Base-by-base conservation (phyloP, 2,113 vertebrate species). In the Thomomys bottae region DNA sequence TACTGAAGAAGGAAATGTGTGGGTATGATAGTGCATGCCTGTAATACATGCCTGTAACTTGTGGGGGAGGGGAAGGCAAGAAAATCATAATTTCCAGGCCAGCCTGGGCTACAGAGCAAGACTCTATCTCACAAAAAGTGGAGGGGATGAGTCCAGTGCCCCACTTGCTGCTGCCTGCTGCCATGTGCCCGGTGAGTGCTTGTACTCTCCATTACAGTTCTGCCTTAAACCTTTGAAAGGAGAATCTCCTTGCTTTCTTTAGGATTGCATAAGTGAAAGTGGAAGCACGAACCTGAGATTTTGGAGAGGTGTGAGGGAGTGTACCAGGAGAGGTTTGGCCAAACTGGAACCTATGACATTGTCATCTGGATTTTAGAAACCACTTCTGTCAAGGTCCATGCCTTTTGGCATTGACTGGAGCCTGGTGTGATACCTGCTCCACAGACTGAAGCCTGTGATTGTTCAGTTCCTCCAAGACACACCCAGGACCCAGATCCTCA, bases 131-230 rank as follows among this genome's bases (percentile, higher is more conserved):
- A 54, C 49, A 54, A 54, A 17, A 54, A 17, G 49, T 54, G 49
- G 15, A 63, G 68, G 81, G 42, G 49, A 34, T 2, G 28, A 76
- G 83, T 8, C 49, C 54, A 57, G 75, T 73, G 6, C 14, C 12
- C 0, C 1, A 5, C 32, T 91, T 63, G 5, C 28, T 45, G 11
- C 61, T 0, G 8, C 40, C 18, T 36, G 9, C 32, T 54, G 71
- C 34, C 15, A 8, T 7, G 9, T 54, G 15, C 9, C 61, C 40
- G 0, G 0, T 0, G 23, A 70, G 2, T 15, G 12, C 1, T 30
- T 49, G 18, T 15, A 20, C 0, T 30, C 40, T 15, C 73, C 6
- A 1, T 28, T 17, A 38, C 23, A 4, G 63, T 26, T 67, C 67
- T 71, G 7, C 21, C 49, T 54, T 54, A 4, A 54, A 54, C 49